A percentile compares a stretch with the other conserved stretches of the same genome.
Conservation (phyloP, 2,113 vertebrate genomes). For the Myotis brandtii region DNA sequence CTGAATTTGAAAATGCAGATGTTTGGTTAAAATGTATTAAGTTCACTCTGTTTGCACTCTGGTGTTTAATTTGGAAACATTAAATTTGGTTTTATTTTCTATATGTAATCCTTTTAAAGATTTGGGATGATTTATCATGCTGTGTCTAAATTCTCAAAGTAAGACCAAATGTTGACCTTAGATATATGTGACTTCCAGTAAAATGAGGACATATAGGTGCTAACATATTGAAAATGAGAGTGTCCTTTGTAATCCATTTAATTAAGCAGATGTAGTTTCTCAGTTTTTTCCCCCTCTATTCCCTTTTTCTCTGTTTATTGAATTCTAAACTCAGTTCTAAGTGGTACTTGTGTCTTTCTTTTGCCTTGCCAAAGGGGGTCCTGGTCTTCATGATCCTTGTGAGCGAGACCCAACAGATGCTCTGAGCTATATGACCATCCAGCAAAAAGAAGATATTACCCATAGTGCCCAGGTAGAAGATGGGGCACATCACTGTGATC, state of each 20-base stretch:
- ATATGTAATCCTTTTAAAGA: conserved; percentile 35
- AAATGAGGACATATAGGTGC: conserved; percentile 53
- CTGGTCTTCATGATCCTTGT: conserved; percentile 97
- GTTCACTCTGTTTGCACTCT: conserved; percentile 63
- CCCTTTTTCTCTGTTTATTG: neutral
- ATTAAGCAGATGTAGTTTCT: conserved; percentile 53
- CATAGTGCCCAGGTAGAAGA: conserved; percentile 95
- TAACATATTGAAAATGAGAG: conserved; percentile 47
- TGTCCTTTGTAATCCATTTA: conserved; percentile 34
- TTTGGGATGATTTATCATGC: conserved; percentile 45
- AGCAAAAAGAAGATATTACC: conserved; percentile 96
- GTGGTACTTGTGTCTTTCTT: conserved; percentile 27
- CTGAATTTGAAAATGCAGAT: conserved; percentile 64
- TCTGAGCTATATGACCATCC: conserved; percentile 92
- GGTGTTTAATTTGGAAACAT: conserved; percentile 67
- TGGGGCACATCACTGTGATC: neutral
- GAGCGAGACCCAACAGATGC: conserved; percentile 96
- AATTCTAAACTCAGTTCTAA: conserved; percentile 60
- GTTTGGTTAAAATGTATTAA: conserved; percentile 58
- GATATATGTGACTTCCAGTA: conserved; percentile 36
- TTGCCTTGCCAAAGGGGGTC: conserved; percentile 90
- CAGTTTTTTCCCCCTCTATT: neutral
- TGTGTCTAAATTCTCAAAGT: conserved; percentile 64
- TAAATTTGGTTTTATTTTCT: conserved; percentile 58
- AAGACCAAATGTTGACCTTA: conserved; percentile 43